These are phyloP conservation scores for Sebastes minor DNA, from an alignment of 2,797 vertebrate species.

Conservation along the genomic window DNA sequence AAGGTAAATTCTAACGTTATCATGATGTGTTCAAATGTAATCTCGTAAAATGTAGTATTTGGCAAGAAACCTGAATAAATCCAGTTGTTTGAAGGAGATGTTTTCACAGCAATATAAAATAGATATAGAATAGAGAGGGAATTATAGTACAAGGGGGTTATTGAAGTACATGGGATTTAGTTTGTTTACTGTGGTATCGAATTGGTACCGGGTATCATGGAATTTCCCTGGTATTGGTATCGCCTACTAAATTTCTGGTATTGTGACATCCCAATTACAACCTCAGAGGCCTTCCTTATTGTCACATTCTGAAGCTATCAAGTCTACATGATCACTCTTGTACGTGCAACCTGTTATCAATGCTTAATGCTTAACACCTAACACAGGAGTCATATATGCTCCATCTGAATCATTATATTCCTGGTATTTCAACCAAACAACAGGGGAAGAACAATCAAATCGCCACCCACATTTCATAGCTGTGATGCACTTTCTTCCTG, in stretches of 20 bases:
- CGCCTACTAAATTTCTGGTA: conserved; percentile 22
- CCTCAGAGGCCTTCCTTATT: neutral
- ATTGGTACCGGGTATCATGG: no score
- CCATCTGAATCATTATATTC: conserved; percentile 3
- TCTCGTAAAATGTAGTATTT: no score
- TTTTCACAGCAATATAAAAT: no score
- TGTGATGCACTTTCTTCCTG: neutral
- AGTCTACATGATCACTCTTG: neutral
- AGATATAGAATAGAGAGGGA: no score
- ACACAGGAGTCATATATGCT: conserved; percentile 15
- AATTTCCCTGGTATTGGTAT: no score
- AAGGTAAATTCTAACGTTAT: no score
- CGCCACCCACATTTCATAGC: conserved; percentile 5
- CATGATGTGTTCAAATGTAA: no score
- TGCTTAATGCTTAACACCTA: conserved; percentile 26
- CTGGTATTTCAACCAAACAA: conserved; percentile 10
- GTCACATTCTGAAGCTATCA: conserved; percentile 45
- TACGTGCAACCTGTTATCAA: conserved; percentile 1
- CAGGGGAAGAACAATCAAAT: conserved; percentile 5
- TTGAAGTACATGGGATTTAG: no score
- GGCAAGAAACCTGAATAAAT: no score
- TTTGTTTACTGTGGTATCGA: no score
- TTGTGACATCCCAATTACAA: neutral
- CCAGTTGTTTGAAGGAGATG: no score
- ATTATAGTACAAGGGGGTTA: no score